Evolutionary conservation across 2,888 invertebrate species (phyloP), one percentile per base, ranked within the genome.

Genomic region (Oxyteleia sp.): DNA sequence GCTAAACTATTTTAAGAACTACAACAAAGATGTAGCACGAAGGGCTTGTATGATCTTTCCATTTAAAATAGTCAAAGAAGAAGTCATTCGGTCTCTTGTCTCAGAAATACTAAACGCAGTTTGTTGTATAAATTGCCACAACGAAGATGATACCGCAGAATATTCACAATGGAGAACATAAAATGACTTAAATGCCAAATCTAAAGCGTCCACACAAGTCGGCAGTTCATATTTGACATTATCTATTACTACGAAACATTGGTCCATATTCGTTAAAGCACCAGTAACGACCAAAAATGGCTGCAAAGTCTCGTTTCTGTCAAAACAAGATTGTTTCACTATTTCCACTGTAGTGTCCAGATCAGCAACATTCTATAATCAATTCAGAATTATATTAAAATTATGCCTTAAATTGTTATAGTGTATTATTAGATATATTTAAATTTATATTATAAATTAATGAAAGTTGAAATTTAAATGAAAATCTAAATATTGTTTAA

Each of bases 121-220:
- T 35, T 55, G 55, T 11, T 55, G 55, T 5, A 55, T 35, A 18
- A 55, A 55, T 55, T 55, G 55, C 55, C 55, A 55, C 11, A 35
- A 35, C 2, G 55, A 55, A 2, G 55, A 55, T 18, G 55, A 35
- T 1, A 35, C 11, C 11, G 13, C 16, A 1, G 35, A 11, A 55
- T 55, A 55, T 35, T 55, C 55, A 11, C 55, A 55, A 11, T 55
- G 0, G 7, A 55, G 8, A 5, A 35, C 55, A 55, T 11, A 55
- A 11, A 55, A 55, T 5, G 32, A 7, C 10, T 55, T 55, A 2
- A 55, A 13, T 10, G 32, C 11, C 16, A 55, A 26, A 32, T 55
- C 55, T 13, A 55, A 15, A 4, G 55, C 55, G n/a, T 26, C 4
- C 13, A 35, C 1, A 59, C 63, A 63, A 5, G 1, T 15, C 11